Evolutionary conservation across 2,113 vertebrate genomes (phyloP).

Genomic region (Rhadina sibilatrix): DNA sequence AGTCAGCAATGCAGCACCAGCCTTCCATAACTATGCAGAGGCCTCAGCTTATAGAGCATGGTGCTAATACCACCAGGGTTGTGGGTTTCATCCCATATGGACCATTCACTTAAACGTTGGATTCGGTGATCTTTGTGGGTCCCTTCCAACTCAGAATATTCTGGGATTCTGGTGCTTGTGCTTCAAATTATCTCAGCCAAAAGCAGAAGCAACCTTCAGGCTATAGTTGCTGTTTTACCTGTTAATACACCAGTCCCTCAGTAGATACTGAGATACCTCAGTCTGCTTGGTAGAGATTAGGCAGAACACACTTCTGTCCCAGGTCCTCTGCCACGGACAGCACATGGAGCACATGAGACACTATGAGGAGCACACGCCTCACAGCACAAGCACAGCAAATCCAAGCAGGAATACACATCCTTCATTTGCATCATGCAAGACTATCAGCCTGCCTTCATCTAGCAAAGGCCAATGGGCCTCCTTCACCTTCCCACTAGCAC

Average conservation of each 20-base stretch:
- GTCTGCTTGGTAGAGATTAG: neutral
- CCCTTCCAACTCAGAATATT: neutral
- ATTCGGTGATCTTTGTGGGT: accelerated
- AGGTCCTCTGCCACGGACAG: neutral
- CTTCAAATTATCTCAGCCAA: neutral
- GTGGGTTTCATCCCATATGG: neutral
- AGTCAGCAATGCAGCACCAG: neutral
- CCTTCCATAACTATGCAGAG: neutral
- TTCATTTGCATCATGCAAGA: neutral
- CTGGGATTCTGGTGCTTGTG: neutral
- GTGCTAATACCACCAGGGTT: neutral
- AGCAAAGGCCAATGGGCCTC: neutral
- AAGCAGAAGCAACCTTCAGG: neutral
- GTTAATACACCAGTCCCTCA: neutral
- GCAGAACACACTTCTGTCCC: neutral
- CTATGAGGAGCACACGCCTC: neutral
- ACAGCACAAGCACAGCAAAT: neutral
- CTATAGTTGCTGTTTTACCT: neutral
- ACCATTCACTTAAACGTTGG: neutral
- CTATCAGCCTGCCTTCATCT: neutral
- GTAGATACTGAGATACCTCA: neutral
- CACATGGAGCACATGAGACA: neutral
- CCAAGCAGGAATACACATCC: neutral
- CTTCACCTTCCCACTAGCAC: neutral
- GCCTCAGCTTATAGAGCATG: neutral